Percentiles rank a stretch among this genome's conserved stretches.
Conservation (phyloP, 64 coral and sea anemone species). For the Cladopsammia gracilis region DNA sequence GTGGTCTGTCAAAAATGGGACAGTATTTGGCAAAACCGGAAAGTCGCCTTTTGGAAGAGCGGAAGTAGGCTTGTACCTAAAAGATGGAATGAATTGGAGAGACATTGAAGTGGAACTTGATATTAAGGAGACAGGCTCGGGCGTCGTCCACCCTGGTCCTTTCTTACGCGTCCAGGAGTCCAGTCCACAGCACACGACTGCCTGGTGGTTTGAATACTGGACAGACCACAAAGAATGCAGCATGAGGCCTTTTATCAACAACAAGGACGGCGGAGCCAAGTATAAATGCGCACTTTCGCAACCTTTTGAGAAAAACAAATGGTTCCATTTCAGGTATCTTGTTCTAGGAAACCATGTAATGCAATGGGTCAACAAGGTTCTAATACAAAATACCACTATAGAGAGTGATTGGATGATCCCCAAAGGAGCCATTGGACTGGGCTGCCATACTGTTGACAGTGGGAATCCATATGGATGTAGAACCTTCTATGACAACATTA, state of each 20-base stretch:
- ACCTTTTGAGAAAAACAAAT: constrained; percentile 45
- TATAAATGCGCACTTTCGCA: constrained; percentile 60
- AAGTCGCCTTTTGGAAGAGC: constrained; percentile 3
- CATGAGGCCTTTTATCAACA: constrained; percentile 65
- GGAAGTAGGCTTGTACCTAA: constrained; percentile 67
- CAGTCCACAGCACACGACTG: constrained; percentile 47
- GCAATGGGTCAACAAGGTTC: constrained; percentile 71
- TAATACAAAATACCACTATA: constrained; percentile 50
- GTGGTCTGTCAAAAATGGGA: constrained; percentile 45
- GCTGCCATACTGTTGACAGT: constrained; percentile 2
- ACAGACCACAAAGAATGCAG: constrained; percentile 61
- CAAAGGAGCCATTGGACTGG: constrained; percentile 17
- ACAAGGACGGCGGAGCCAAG: constrained; percentile 48
- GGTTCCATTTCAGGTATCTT: constrained; percentile 77
- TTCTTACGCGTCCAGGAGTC: constrained; percentile 59
- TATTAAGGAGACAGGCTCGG: constrained; percentile 43
- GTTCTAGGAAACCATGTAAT: constrained; percentile 46
- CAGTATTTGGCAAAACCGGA: constrained; percentile 67
- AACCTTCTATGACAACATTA: constrained; percentile 59
- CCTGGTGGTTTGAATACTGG: constrained; percentile 84
- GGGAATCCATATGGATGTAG: neutral
- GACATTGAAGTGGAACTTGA: constrained; percentile 79
- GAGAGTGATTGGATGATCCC: constrained; percentile 27
- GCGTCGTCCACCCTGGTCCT: constrained; percentile 57
- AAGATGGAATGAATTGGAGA: constrained; percentile 55